Conservation (phyloP, 2,888 invertebrate species). For the Amphimallon solstitiale region DNA sequence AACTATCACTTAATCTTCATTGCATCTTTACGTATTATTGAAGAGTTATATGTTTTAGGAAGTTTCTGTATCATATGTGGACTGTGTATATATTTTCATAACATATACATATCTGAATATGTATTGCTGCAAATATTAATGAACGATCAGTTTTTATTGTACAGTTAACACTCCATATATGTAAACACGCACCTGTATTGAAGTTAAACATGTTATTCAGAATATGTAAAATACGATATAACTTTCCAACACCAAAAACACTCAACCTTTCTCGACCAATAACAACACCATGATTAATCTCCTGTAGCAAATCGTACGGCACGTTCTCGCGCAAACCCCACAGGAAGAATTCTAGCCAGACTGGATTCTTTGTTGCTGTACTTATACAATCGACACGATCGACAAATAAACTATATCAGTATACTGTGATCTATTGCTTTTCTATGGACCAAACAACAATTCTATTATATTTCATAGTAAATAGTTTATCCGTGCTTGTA, state of each 20-base stretch:
- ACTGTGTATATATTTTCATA: too few relatives aligned
- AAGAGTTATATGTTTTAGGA: too few relatives aligned
- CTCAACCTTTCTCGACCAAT: not conserved
- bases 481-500: not conserved
- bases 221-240: not conserved
- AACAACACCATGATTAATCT: constrained; percentile 17
- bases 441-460: constrained; percentile 3
- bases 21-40: too few relatives aligned
- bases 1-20: too few relatives aligned
- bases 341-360: not conserved
- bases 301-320: constrained; percentile 12
- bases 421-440: not conserved
- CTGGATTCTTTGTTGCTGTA: not conserved
- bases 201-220: constrained; percentile 1
- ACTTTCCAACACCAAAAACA: not conserved
- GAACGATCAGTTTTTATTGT: too few relatives aligned
- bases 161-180: too few relatives aligned
- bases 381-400: not conserved
- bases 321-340: constrained; percentile 13
- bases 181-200: constrained; percentile 7
- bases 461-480: not conserved
- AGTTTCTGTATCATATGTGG: too few relatives aligned
- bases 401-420: constrained; percentile 4
- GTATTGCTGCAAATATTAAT: too few relatives aligned
- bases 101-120: too few relatives aligned